Evolutionary conservation across 2,797 vertebrate species (phyloP).

Genomic region (Todus mexicanus): DNA sequence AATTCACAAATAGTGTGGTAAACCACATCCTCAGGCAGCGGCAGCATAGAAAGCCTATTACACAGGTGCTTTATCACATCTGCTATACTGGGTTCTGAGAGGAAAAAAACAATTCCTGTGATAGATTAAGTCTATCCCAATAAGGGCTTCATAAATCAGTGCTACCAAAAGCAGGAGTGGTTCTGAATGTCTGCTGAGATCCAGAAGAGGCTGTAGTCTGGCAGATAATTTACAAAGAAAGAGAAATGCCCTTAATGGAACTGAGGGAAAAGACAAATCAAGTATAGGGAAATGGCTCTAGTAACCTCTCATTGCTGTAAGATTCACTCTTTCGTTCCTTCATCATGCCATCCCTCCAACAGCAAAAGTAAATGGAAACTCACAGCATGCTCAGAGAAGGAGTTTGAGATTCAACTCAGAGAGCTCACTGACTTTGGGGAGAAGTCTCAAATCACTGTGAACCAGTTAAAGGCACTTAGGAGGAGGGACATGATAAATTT

Average conservation of each 20-base stretch:
- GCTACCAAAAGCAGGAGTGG: not conserved
- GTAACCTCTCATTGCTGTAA: not conserved
- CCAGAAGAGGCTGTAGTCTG: not conserved
- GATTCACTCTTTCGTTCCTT: not conserved
- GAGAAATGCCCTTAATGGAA: not conserved
- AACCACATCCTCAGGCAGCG: not conserved
- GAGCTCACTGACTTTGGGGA: not conserved
- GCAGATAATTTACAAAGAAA: not conserved
- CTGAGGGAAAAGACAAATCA: not conserved
- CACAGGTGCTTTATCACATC: conserved; percentile 50
- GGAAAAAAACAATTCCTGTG: conserved; percentile 37
- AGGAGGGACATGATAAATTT: not conserved
- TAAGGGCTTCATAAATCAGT: conserved; percentile 41
- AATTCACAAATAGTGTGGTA: conserved; percentile 29
- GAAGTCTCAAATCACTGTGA: not conserved
- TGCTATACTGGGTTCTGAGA: not conserved
- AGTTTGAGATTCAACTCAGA: not conserved
- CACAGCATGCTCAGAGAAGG: not conserved
- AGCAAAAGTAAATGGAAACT: not conserved
- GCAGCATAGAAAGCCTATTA: not conserved
- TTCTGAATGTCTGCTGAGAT: conserved; percentile 24
- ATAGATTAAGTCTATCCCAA: conserved; percentile 30
- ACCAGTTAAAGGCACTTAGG: not conserved
- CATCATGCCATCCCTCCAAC: not conserved
- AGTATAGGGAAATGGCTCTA: not conserved